phyloP scores from a whole-genome alignment of 2,888 invertebrate genomes.

The Mythimna loreyi region DNA sequence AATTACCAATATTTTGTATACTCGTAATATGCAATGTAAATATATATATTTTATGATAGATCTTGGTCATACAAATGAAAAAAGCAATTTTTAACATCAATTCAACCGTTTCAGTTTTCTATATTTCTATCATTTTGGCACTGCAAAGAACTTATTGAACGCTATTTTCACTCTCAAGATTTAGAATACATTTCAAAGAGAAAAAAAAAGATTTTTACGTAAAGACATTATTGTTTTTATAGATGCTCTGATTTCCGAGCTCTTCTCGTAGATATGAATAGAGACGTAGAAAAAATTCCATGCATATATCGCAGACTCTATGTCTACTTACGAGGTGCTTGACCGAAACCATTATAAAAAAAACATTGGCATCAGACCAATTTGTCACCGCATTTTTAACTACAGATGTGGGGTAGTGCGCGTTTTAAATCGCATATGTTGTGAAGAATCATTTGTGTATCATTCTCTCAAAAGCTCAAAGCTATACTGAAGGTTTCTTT shows the following conservation, averaged over 20 bases:
- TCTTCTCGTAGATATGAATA: conserved; percentile 43
- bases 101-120: too few relatives aligned
- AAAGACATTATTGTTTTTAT: conserved; percentile 48
- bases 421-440: conserved; percentile 27
- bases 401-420: conserved; percentile 50
- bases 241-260: conserved; percentile 44
- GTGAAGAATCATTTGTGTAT: conserved; percentile 1
- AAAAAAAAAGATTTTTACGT: conserved; percentile 29
- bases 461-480: not conserved
- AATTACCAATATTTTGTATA: too few relatives aligned
- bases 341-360: conserved; percentile 66
- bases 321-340: conserved; percentile 68
- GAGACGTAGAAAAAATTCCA: conserved; percentile 44
- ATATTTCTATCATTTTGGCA: not conserved
- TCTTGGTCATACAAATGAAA: too few relatives aligned
- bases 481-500: not conserved
- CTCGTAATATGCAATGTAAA: too few relatives aligned
- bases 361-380: conserved; percentile 69
- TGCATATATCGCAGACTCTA: conserved; percentile 57
- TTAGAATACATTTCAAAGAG: conserved; percentile 12
- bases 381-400: conserved; percentile 54
- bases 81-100: too few relatives aligned
- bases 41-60: too few relatives aligned
- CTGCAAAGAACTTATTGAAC: not conserved
- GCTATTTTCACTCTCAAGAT: conserved; percentile 12